phyloP scores from a whole-genome alignment of 2,113 vertebrate genomes.

The Zingel zingel region DNA sequence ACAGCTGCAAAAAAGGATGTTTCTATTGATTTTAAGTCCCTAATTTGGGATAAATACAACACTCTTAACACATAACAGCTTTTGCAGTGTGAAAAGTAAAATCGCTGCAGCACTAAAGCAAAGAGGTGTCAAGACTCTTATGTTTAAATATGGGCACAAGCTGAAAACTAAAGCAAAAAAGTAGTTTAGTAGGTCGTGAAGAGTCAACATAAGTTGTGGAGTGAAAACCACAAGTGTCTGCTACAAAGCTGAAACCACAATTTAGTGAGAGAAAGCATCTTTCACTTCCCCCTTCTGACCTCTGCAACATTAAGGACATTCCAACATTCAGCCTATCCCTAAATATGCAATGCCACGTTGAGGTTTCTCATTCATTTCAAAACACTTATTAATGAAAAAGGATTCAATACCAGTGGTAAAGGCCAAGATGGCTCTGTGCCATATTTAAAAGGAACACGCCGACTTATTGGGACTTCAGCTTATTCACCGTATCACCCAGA shows the following conservation, averaged over 20 bases:
- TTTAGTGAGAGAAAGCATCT: constrained; percentile 27
- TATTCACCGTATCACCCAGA: too few species aligned
- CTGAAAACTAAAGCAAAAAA: constrained; percentile 4
- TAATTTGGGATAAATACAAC: background rate
- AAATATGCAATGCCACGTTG: background rate
- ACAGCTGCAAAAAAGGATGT: background rate
- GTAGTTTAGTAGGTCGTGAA: background rate
- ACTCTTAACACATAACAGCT: background rate
- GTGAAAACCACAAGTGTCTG: constrained; percentile 47
- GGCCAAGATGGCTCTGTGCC: background rate
- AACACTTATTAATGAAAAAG: background rate
- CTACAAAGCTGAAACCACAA: constrained; percentile 37
- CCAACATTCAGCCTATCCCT: constrained; percentile 3
- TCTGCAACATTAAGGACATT: constrained; percentile 21
- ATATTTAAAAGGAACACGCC: too few species aligned
- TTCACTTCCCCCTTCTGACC: constrained; percentile 47
- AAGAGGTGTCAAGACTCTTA: background rate
- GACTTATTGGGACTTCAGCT: too few species aligned
- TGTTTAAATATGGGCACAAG: background rate
- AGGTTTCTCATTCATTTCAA: constrained; percentile 16
- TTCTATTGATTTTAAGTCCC: background rate
- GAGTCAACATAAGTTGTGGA: constrained; percentile 1
- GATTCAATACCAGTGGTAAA: background rate
- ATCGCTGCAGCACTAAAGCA: background rate
- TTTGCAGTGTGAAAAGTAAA: background rate